A percentile compares a stretch with the other conserved stretches of the same genome.
These are phyloP conservation scores for Andrena camellia DNA, from an alignment of 2,888 invertebrate genomes.

Conservation along the genomic window DNA sequence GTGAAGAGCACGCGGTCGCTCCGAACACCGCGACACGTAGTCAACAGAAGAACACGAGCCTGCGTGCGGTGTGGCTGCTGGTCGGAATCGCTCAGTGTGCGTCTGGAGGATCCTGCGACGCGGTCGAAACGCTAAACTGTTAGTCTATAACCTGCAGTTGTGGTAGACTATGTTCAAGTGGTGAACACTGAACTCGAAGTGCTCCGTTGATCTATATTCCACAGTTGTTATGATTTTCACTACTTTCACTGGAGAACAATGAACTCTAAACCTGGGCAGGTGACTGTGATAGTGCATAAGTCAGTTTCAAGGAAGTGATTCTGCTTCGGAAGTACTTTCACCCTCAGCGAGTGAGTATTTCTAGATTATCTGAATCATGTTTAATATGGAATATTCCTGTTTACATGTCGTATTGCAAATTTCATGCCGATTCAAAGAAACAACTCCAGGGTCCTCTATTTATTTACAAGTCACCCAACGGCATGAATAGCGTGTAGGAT, in stretches of 20 bases:
- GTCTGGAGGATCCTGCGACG: constrained; percentile 1
- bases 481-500: no score
- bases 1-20: constrained; percentile 71
- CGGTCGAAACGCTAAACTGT: not conserved
- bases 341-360: not conserved
- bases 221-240: not conserved
- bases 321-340: not conserved
- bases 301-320: not conserved
- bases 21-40: constrained; percentile 67
- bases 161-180: no score
- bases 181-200: not conserved
- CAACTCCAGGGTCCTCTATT: no score
- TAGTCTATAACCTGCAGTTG: not conserved
- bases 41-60: constrained; percentile 64
- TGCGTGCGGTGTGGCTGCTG: constrained; percentile 66
- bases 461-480: no score
- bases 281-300: not conserved
- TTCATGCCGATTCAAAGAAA: no score
- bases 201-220: not conserved
- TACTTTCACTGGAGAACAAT: not conserved
- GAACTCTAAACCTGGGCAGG: not conserved
- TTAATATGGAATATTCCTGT: not conserved
- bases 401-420: not conserved
- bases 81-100: constrained; percentile 55
- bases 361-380: not conserved